Evolutionary conservation across 2,888 invertebrate genomes (phyloP).

Genomic region (Idaea biselata): DNA sequence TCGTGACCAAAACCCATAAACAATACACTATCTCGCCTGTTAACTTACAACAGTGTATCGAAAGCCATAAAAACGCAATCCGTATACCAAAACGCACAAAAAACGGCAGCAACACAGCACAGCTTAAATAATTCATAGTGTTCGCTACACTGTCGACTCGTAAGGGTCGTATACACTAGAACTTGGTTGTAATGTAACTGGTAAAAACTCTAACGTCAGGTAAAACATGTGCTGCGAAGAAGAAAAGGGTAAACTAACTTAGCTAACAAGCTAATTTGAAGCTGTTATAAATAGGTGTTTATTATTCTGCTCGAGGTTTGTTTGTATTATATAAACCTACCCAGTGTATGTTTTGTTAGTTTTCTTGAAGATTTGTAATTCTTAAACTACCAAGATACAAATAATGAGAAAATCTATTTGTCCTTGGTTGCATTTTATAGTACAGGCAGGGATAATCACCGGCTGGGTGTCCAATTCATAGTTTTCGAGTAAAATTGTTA

Average conservation of each 20-base stretch:
- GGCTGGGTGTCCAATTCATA: too few relatives aligned
- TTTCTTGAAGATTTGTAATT: too few relatives aligned
- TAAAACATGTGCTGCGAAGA: background rate
- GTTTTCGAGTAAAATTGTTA: too few relatives aligned
- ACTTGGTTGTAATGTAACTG: background rate
- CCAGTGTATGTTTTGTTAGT: too few relatives aligned
- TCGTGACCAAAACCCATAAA: background rate
- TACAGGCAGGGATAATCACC: too few relatives aligned
- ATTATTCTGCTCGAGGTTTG: background rate
- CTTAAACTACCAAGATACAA: too few relatives aligned
- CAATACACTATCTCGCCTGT: background rate
- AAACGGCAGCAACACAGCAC: conserved; percentile 18
- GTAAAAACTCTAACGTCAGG: background rate
- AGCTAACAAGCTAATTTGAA: background rate
- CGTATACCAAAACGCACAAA: conserved; percentile 1
- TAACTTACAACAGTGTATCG: background rate
- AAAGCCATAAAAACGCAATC: conserved; percentile 2
- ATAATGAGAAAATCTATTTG: too few relatives aligned
- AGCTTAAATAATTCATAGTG: conserved; percentile 28
- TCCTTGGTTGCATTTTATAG: too few relatives aligned
- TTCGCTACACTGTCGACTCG: conserved; percentile 25
- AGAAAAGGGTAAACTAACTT: background rate
- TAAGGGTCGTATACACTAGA: conserved; percentile 4
- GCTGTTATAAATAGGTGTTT: background rate
- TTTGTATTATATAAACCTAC: too few relatives aligned